Evolutionary conservation across 2,113 vertebrate genomes (phyloP), one percentile per base, ranked within the genome.

Genomic region (Xiphophorus couchianus): DNA sequence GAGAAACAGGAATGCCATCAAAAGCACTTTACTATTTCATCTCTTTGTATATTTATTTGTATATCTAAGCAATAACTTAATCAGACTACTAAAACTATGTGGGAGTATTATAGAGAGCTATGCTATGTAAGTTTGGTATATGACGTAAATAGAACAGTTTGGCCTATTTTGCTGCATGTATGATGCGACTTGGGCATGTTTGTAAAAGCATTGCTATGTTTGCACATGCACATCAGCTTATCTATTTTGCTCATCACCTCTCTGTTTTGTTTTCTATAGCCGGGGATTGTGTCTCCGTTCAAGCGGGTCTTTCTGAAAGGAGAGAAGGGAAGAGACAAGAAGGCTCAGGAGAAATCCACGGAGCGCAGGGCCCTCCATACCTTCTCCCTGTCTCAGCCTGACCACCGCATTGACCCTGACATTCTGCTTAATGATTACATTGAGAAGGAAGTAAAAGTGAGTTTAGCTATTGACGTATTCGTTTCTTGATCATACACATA

Each of bases 401-500:
- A 97, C 85, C 95, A 96, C 75, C 96, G 95, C 1, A 96, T 98
- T 0, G 97, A 98, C 82, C 97, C 97, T 0, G 97, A 98, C 80
- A 90, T 97, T 86, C 94, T 99, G 89, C 94, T 99, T 62, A 97
- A 98, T 3, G 97, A 99, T 92, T 99, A 98, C 90, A 97, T 99
- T 25, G 97, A 99, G 88, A 99, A 99, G 87, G 97, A 99, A 91
- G 97, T 98, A 82, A 99, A 99, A 97, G 97, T 98, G 81, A 92
- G 90, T 66, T 7, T 62, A 11, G 5, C 19, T 7, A 39, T 9
- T 13, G 62, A 61, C 33, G 4, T 54, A 51, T 2, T 10, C 28
- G 69, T n/a, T 29, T 71, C 15, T 28, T 2, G 1, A 13, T 0
- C 5, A 12, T 31, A 10, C 31, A 31, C 44, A 1, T 15, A 58